A percentile compares a stretch with the other conserved stretches of the same genome.
phyloP scores from a whole-genome alignment of 2,888 invertebrate genomes.

The Drosophila peninsularis region DNA sequence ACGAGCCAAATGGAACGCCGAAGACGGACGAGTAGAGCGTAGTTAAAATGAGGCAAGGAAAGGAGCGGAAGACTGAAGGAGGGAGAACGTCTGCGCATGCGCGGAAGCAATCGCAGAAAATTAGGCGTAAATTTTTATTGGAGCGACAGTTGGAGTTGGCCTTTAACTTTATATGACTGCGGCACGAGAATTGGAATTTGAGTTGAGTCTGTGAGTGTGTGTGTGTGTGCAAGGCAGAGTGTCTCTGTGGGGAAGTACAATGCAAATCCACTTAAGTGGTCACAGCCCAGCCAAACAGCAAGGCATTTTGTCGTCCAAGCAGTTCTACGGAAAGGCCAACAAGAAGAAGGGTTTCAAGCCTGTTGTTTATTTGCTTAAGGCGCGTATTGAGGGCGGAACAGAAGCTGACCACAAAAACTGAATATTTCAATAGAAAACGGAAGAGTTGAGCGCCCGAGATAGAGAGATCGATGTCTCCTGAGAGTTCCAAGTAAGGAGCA shows the following conservation, averaged over 20 bases:
- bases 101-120: conserved; percentile 63
- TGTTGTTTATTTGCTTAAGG: conserved; percentile 32
- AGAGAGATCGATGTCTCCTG: conserved; percentile 7
- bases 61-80: too few relatives aligned
- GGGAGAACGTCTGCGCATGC: conserved; percentile 65
- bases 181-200: conserved; percentile 32
- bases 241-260: conserved; percentile 23
- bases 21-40: neutral
- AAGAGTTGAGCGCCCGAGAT: conserved; percentile 58
- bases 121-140: conserved; percentile 74
- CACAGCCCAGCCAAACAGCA: conserved; percentile 56
- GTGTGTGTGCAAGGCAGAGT: conserved; percentile 1
- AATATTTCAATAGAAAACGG: conserved; percentile 64
- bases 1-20: conserved; percentile 54
- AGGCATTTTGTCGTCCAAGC: conserved; percentile 8
- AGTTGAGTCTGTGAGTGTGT: conserved; percentile 20
- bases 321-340: conserved; percentile 40
- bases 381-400: conserved; percentile 53
- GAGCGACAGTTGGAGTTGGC: conserved; percentile 63
- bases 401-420: conserved; percentile 57
- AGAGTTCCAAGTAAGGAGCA: conserved; percentile 42
- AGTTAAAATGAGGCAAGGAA: neutral
- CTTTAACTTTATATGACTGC: conserved; percentile 14
- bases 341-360: conserved; percentile 40
- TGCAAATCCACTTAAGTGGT: conserved; percentile 73